phyloP scores from a whole-genome alignment of 2,113 vertebrate species.

The Dryoscopus gambensis region DNA sequence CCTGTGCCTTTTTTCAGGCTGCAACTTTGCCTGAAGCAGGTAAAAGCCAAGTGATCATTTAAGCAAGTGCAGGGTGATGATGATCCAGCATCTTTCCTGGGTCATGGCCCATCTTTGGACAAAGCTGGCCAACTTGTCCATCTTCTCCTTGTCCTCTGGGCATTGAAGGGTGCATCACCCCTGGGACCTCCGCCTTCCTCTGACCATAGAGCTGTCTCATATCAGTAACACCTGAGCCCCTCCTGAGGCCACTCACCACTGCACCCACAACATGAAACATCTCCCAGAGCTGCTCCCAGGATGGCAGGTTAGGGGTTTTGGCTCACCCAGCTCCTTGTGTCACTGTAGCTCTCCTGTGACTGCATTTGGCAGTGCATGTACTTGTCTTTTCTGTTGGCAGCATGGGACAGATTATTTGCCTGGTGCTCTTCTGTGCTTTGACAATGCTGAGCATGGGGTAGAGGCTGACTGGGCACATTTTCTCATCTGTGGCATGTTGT shows the following conservation, averaged over 20 bases:
- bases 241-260: background rate
- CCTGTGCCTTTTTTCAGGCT: background rate
- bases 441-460: background rate
- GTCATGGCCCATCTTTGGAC: background rate
- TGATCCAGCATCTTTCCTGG: background rate
- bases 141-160: background rate
- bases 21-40: background rate
- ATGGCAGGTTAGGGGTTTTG: background rate
- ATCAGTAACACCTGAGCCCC: fast-evolving
- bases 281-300: background rate
- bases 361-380: background rate
- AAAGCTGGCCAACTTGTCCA: background rate
- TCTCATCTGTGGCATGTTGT: background rate
- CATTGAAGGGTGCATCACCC: background rate
- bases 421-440: background rate
- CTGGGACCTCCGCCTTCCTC: background rate
- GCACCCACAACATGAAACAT: background rate
- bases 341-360: background rate
- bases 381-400: background rate
- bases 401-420: background rate
- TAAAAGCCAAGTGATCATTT: background rate
- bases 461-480: background rate
- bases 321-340: background rate
- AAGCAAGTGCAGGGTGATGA: background rate
- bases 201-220: fast-evolving